These are phyloP conservation scores for Nothobranchius kuhntae DNA, from an alignment of 2,113 vertebrate species.

Conservation along the genomic window DNA sequence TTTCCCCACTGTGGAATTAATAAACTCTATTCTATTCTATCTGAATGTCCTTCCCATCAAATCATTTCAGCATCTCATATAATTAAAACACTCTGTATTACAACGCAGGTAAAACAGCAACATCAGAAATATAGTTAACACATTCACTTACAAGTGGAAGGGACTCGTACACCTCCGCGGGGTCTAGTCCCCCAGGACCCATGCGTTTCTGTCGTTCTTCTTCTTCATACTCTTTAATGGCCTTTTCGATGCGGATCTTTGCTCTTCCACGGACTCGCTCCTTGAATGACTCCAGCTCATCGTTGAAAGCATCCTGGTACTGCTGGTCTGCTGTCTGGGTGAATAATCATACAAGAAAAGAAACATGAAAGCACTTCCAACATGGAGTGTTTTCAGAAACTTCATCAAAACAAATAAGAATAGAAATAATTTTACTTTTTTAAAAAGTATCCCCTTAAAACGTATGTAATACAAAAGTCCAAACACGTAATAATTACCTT, in stretches of 20 bases:
- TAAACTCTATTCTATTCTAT: slow-evolving; percentile 45
- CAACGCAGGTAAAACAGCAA: not conserved
- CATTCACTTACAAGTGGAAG: slow-evolving; percentile 80
- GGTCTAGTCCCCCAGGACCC: slow-evolving; percentile 91
- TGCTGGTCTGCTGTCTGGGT: slow-evolving; percentile 89
- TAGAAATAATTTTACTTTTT: not conserved
- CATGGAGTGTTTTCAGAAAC: too few species aligned
- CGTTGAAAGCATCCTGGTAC: slow-evolving; percentile 94
- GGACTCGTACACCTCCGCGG: slow-evolving; percentile 89
- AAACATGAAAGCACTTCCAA: not conserved
- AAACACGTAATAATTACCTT: slow-evolving; percentile 74
- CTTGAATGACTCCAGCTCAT: slow-evolving; percentile 92
- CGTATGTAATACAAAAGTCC: not conserved
- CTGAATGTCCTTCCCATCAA: slow-evolving; percentile 89
- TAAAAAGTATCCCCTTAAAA: not conserved
- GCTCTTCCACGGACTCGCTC: slow-evolving; percentile 87
- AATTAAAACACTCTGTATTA: slow-evolving; percentile 10
- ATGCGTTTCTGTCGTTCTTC: slow-evolving; percentile 88
- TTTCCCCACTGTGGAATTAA: too few species aligned
- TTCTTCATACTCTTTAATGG: slow-evolving; percentile 90
- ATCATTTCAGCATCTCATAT: slow-evolving; percentile 93
- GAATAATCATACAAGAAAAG: not conserved
- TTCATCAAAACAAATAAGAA: not conserved
- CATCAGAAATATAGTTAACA: not conserved
- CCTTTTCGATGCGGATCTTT: slow-evolving; percentile 90